Evolutionary conservation across 2,888 invertebrate species (phyloP).

Genomic region (Tineola bisselliella): DNA sequence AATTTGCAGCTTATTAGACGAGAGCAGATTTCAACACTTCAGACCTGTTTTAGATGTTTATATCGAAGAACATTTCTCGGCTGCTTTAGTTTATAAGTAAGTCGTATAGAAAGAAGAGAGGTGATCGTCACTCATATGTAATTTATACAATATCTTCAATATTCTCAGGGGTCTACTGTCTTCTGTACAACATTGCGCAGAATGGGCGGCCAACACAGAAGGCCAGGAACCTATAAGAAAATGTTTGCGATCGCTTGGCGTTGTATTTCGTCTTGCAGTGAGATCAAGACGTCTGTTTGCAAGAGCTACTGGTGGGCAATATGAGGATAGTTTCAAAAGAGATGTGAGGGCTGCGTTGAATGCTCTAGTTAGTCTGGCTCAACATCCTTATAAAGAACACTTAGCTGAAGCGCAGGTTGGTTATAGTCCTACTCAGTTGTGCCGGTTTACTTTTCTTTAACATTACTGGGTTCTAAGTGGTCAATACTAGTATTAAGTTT

Average conservation of each 20-base stretch:
- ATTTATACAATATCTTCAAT: too few relatives aligned
- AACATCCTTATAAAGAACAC: constrained; percentile 75
- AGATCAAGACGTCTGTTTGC: constrained; percentile 87
- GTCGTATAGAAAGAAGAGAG: too few relatives aligned
- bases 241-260: constrained; percentile 89
- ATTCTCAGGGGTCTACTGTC: constrained; percentile 78
- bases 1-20: constrained; percentile 89
- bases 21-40: constrained; percentile 93
- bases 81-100: constrained; percentile 92
- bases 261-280: constrained; percentile 92
- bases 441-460: too few relatives aligned
- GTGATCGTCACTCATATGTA: too few relatives aligned
- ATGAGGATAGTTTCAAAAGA: constrained; percentile 85
- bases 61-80: constrained; percentile 93
- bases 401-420: constrained; percentile 79
- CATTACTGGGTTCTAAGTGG: too few relatives aligned
- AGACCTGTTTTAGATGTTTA: constrained; percentile 94
- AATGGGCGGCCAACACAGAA: constrained; percentile 85
- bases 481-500: too few relatives aligned
- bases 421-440: background rate
- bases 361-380: constrained; percentile 78
- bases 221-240: constrained; percentile 91
- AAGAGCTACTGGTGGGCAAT: constrained; percentile 86
- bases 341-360: constrained; percentile 84
- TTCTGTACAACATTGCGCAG: constrained; percentile 90